These are phyloP conservation scores for Melanchra persicariae DNA, from an alignment of 2,888 invertebrate genomes.

Conservation along the genomic window DNA sequence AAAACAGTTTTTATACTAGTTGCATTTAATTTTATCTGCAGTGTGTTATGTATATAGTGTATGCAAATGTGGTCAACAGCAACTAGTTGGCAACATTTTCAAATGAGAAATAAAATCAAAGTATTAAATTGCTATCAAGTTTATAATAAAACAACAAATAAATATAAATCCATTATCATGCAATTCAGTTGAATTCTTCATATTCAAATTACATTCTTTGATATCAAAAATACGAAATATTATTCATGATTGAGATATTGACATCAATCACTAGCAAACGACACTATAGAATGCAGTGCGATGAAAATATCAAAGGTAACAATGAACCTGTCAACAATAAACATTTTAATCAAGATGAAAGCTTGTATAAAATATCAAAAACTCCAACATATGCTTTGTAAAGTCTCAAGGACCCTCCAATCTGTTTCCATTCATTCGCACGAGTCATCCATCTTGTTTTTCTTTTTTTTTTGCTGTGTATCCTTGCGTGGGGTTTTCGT, in stretches of 20 bases:
- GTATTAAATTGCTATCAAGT: background rate
- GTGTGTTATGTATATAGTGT: too few species aligned
- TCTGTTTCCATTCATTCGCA: conserved; percentile 67
- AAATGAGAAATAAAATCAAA: background rate
- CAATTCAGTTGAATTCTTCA: background rate
- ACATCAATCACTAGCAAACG: conserved; percentile 16
- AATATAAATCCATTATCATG: background rate
- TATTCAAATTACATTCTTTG: background rate
- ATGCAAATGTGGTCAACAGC: too few species aligned
- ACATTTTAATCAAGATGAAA: conserved; percentile 79
- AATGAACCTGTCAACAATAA: conserved; percentile 53
- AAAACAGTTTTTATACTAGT: background rate
- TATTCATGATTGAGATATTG: conserved; percentile 22
- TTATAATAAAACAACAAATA: background rate
- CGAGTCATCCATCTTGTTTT: conserved; percentile 85
- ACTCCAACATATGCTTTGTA: conserved; percentile 53
- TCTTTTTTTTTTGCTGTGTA: conserved; percentile 76
- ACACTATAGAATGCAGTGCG: conserved; percentile 10
- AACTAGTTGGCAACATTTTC: background rate
- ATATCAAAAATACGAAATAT: conserved; percentile 23
- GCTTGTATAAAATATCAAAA: conserved; percentile 61
- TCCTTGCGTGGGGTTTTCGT: conserved; percentile 79
- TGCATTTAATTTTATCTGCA: too few species aligned
- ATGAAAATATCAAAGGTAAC: conserved; percentile 25
- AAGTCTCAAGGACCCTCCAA: conserved; percentile 66